Evolutionary conservation across 1,140 invertebrate species (phyloP).

Genomic region (Euura lappo): DNA sequence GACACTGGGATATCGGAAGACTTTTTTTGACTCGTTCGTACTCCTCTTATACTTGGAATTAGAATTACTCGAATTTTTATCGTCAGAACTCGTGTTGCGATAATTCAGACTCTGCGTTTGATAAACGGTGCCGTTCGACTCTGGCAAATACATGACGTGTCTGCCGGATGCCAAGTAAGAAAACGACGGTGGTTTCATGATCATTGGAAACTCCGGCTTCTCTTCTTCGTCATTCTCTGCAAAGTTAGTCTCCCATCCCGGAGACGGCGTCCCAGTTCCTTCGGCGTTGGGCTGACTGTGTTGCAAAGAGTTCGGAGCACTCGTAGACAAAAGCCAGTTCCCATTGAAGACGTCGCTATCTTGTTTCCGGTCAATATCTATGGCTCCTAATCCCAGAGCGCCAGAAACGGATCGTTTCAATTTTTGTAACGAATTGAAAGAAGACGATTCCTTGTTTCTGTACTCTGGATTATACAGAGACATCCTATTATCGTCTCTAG

Average conservation of each 20-base stretch:
- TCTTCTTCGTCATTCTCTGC: conserved; percentile 47
- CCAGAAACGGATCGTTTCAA: conserved; percentile 72
- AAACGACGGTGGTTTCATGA: conserved; percentile 59
- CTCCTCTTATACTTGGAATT: conserved; percentile 32
- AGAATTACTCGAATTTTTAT: conserved; percentile 16
- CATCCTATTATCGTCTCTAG: conserved; percentile 67
- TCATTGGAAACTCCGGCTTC: conserved; percentile 42
- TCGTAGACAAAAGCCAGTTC: conserved; percentile 80
- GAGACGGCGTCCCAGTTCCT: conserved; percentile 24
- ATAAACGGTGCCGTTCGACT: conserved; percentile 56
- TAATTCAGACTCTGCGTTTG: conserved; percentile 38
- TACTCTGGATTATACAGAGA: conserved; percentile 62
- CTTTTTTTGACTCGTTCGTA: conserved; percentile 10
- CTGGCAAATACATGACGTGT: conserved; percentile 82
- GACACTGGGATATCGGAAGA: conserved; percentile 15
- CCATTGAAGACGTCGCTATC: conserved; percentile 55
- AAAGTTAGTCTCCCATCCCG: conserved; percentile 43
- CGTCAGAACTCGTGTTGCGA: conserved; percentile 16
- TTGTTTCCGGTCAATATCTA: conserved; percentile 38
- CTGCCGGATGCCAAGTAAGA: conserved; percentile 63
- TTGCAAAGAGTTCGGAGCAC: conserved; percentile 78
- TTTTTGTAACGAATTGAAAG: conserved; percentile 72
- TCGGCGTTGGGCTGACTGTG: conserved; percentile 56
- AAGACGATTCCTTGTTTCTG: conserved; percentile 60
- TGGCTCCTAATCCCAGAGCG: conserved; percentile 60